Evolutionary conservation across 2,888 invertebrate species (phyloP), one percentile per base, ranked within the genome.

Genomic region (Arrhopalites spinosus): DNA sequence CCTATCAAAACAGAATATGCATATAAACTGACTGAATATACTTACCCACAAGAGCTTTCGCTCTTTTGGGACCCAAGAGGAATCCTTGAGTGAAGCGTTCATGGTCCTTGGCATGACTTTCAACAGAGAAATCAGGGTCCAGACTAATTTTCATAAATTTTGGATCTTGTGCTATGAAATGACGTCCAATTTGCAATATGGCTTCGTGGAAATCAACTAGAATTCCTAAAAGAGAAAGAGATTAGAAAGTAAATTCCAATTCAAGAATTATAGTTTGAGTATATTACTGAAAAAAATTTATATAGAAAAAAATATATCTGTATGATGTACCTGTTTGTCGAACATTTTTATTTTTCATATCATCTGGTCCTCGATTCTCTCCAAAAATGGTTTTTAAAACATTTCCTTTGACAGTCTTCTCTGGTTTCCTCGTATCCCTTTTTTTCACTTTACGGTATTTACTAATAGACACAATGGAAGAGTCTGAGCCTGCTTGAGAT

Each of bases 191-290:
- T 87, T 95, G 97, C 73, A 97, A 87, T 83, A 98, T 96, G 43
- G 97, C 94, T 87, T 99, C 98, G 82, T 98, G 89, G 72, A 99
- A 88, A 87, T 98, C 98, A n/a, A 99, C 97, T 81, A 99, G 88
- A 84, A 98, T 92, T 88, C 99, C 98, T 83, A 79, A 47, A 56
- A 75, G 17, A n/a, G 36, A 45, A 67, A 59, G 43, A 43, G 43
- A 30, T 71, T 7, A 53, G 27, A 5, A 8, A 61, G 5, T 36
- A 69, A 67, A 68, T 74, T 23, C 20, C 50, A 17, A 66, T 36
- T 71, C 59, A 30, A 70, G 15, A 61, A 15, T 23, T 7, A 8
- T 17, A 66, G 27, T 11, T 45, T 45, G 45, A 45, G 7, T 45
- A 7, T 11, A 45, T 7, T 45, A 45, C 8, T 45, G 15, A 15